Percentiles rank a stretch among this genome's conserved stretches.
Evolutionary conservation across 2,888 invertebrate species (phyloP).

Genomic region (Halictus quadricinctus): DNA sequence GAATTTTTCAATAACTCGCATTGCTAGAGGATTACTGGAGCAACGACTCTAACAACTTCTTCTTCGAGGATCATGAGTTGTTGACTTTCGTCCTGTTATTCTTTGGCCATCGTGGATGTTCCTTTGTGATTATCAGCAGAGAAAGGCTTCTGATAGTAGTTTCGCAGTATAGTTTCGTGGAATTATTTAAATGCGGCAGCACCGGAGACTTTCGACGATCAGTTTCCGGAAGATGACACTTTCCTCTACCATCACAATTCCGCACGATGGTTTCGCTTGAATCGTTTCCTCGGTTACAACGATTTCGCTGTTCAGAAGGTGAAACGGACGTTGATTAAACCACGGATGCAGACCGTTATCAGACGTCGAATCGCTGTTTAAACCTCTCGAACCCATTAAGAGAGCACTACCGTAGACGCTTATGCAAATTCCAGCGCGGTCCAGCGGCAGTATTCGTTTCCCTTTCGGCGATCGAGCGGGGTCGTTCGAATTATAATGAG

Average conservation of each 20-base stretch:
- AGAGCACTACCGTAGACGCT: not conserved
- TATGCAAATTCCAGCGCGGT: conserved; percentile 51
- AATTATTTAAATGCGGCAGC: conserved; percentile 11
- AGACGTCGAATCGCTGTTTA: conserved; percentile 41
- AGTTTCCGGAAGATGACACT: not conserved
- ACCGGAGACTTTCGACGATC: not conserved
- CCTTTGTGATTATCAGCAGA: not conserved
- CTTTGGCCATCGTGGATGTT: not conserved
- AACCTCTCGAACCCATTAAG: conserved; percentile 32
- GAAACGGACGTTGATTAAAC: conserved; percentile 54
- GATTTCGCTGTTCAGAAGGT: conserved; percentile 1
- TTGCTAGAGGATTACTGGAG: not conserved
- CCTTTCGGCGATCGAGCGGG: conserved; percentile 35
- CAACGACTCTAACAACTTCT: not conserved
- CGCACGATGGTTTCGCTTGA: not conserved
- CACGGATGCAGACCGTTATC: conserved; percentile 40
- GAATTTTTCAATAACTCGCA: not conserved
- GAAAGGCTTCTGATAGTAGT: not conserved
- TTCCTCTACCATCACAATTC: not conserved
- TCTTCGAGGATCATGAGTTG: not conserved
- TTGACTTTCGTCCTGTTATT: not conserved
- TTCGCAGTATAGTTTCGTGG: not conserved
- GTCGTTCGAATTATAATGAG: conserved; percentile 57
- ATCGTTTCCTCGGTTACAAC: conserved; percentile 10
- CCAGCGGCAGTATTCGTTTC: not conserved